Evolutionary conservation across 2,113 vertebrate species (phyloP), one percentile per base, ranked within the genome.

Genomic region (Elanoides forficatus): DNA sequence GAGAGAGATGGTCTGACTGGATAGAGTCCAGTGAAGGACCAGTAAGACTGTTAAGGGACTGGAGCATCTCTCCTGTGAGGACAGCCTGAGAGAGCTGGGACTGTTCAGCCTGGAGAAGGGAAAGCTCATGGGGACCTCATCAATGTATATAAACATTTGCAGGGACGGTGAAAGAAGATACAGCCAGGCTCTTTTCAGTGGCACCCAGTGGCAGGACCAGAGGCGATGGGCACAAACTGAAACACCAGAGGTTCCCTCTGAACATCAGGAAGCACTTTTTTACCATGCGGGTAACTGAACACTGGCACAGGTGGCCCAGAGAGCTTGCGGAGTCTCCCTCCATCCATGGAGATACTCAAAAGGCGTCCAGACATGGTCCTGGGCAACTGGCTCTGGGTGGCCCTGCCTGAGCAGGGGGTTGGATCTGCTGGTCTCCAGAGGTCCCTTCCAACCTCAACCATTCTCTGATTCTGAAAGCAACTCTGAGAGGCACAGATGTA

Each of bases 311-410:
- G 30, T 3, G 68, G 27, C 13, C 25, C 32, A n/a, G 29, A 50
- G 53, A 48, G 5, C 19, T 6, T 36, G 10, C 18, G 25, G 27
- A 67, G 10, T 38, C 30, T 53, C 14, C 36, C 30, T 53, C 14
- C 42, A 71, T 43, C n/a, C 7, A 25, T 32, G 14, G 50, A 10
- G 6, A 59, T 29, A 55, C 2, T 68, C 14, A 42, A 63, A 80
- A 86, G 26, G 18, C 2, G 1, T 12, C 32, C 45, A 8, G 29
- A 14, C 29, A 27, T 1, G 7, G 10, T 45, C 34, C 40, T 48
- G n/a, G 19, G 42, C 26, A 81, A 42, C 14, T 4, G 1, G 27
- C 1, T 34, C 4, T 81, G 2, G 0, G 4, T 45, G 29, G 15
- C 45, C 26, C 8, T 60, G 10, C 38, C 30, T 26, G 17, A 88